Evolutionary conservation across 2,888 invertebrate species (phyloP).

Genomic region (Prenolepis imparis): DNA sequence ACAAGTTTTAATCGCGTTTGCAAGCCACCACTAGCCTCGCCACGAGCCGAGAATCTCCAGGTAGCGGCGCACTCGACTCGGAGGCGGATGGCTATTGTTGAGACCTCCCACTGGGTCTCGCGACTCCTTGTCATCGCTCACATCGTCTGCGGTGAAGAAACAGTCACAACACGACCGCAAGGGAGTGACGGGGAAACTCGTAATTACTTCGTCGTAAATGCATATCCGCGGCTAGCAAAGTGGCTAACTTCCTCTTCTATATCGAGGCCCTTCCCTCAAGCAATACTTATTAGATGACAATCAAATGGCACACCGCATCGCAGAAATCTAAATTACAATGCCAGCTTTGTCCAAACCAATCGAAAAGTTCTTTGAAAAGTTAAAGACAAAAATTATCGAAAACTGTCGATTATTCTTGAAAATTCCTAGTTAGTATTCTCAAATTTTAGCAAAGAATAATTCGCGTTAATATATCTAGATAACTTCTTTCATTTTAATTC

Average conservation of each 20-base stretch:
- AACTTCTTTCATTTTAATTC: not conserved
- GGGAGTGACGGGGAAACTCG: conserved; percentile 75
- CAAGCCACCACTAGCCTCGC: conserved; percentile 67
- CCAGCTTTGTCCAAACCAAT: not conserved
- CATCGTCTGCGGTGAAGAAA: conserved; percentile 76
- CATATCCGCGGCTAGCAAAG: conserved; percentile 57
- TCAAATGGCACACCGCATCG: conserved; percentile 26
- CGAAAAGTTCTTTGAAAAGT: not conserved
- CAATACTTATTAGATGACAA: not conserved
- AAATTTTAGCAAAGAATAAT: not conserved
- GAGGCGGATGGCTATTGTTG: conserved; percentile 81
- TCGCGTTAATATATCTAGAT: not conserved
- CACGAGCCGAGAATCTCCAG: conserved; percentile 77
- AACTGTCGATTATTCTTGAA: not conserved
- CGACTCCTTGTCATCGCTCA: conserved; percentile 84
- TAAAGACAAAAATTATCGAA: not conserved
- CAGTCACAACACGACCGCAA: conserved; percentile 76
- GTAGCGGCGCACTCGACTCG: conserved; percentile 75
- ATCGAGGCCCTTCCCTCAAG: not conserved
- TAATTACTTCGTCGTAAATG: conserved; percentile 79
- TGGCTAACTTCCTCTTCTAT: conserved; percentile 14
- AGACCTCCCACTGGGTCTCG: conserved; percentile 81
- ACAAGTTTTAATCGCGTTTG: conserved; percentile 59
- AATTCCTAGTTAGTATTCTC: not conserved
- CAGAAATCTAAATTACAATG: not conserved